Base-by-base conservation (phyloP, 1,140 invertebrate species). In the Lordiphosa clarofinis region DNA sequence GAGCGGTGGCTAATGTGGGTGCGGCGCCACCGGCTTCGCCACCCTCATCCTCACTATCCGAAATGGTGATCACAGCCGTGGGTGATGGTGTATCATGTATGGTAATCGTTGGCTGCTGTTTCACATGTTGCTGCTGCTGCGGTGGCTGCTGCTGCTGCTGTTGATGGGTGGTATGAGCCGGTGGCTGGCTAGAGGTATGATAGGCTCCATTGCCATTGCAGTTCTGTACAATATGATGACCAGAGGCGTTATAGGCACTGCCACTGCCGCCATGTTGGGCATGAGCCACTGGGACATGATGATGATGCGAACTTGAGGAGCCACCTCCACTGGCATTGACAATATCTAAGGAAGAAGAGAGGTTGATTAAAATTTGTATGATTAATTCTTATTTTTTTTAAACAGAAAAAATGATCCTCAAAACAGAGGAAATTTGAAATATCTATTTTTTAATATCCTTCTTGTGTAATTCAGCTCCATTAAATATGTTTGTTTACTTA, bases 61-160 rank as follows among this genome's bases (percentile, higher is more conserved):
- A 98, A 75, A 99, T 98, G 12, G 97, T 98, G 70, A 98, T 98
- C 10, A 82, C 78, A 44, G 96, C 98, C 40, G 95, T 94, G 4
- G 96, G 96, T 11, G 96, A 98, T 4, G 97, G 97, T 10, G 97
- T 98, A 87, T 97, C 96, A 46, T 94, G 92, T 56, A 97, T 97
- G 11, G 96, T 96, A 63, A 97, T 97, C 1, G 95, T 96, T 69
- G 87, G 88, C 49, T 89, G 84, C 36, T 87, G 88, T 59, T 89
- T 89, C 38, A 88, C 74, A 47, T 68, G 64, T 40, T 79, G 49
- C 56, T 58, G 43, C 56, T 54, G 55, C 13, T n/a, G 39, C 2
- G 13, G 39, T 5, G 4, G 39, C 13, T 46, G 44, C 7, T 36
- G 46, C 35, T 66, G 87, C 40, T 88, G 21, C 7, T 90, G 89